Conservation (phyloP, 1,140 invertebrate genomes). For the Euwallacea similis region DNA sequence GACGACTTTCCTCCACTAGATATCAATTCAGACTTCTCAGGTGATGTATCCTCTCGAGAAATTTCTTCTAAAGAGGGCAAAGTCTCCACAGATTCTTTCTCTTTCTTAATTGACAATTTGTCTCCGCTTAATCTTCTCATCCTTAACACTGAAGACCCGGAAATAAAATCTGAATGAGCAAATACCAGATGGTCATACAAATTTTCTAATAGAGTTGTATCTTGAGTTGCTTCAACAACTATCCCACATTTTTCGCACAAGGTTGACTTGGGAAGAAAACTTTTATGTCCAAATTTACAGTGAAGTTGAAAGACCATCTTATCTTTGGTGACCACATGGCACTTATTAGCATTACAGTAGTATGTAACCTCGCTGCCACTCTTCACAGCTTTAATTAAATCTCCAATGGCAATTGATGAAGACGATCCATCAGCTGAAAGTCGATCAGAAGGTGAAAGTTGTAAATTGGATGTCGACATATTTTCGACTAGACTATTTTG, state of each 20-base stretch:
- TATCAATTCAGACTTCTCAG: background rate
- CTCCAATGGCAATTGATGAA: constrained; percentile 25
- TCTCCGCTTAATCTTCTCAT: constrained; percentile 46
- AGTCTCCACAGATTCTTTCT: constrained; percentile 7
- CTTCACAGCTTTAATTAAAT: constrained; percentile 41
- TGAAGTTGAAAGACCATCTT: constrained; percentile 42
- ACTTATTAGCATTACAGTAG: constrained; percentile 43
- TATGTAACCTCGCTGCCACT: constrained; percentile 35
- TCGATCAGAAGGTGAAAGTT: background rate
- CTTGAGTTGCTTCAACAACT: constrained; percentile 16
- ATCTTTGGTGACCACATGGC: constrained; percentile 42
- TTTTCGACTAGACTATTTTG: background rate
- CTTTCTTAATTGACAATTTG: constrained; percentile 40
- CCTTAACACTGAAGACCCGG: constrained; percentile 15
- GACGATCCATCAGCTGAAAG: background rate
- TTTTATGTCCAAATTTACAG: constrained; percentile 42
- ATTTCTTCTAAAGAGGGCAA: background rate
- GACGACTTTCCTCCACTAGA: too few relatives aligned
- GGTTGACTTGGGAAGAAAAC: constrained; percentile 9
- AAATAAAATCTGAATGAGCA: constrained; percentile 37
- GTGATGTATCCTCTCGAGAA: background rate
- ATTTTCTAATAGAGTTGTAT: constrained; percentile 35
- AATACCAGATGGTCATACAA: constrained; percentile 40
- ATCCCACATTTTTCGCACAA: constrained; percentile 38
- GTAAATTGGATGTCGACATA: too few relatives aligned